phyloP scores from a whole-genome alignment of 2,888 invertebrate genomes.

The Lapara coniferarum region DNA sequence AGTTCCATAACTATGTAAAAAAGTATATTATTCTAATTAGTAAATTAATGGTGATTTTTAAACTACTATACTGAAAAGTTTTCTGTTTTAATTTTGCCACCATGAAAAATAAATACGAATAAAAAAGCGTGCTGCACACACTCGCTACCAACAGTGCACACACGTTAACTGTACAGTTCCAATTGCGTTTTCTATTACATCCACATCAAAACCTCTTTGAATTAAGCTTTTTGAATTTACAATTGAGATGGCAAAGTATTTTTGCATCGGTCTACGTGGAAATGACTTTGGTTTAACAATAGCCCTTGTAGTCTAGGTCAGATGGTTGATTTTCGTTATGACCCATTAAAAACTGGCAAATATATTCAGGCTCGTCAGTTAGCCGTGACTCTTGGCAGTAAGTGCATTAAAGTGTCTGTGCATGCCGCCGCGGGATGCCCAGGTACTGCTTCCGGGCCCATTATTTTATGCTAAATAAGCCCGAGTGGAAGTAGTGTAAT shows the following conservation, averaged over 20 bases:
- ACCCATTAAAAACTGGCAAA: conserved; percentile 47
- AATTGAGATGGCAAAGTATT: conserved; percentile 1
- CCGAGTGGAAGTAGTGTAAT: conserved; percentile 57
- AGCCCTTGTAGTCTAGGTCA: not conserved
- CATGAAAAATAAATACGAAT: conserved; percentile 4
- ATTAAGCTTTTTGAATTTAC: conserved; percentile 3
- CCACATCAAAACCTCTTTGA: conserved; percentile 11
- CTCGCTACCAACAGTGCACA: not conserved
- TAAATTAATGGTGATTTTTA: not conserved
- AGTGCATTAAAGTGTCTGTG: conserved; percentile 68
- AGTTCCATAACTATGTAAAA: no score
- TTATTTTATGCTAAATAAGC: conserved; percentile 75
- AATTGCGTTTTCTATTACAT: conserved; percentile 2
- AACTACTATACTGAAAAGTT: not conserved
- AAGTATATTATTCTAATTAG: not conserved
- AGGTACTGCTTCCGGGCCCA: conserved; percentile 56
- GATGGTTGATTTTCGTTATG: conserved; percentile 14
- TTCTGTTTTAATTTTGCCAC: not conserved
- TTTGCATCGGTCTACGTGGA: not conserved
- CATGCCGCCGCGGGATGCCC: conserved; percentile 44
- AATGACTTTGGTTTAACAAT: not conserved
- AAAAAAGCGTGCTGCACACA: not conserved
- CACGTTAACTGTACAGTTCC: not conserved
- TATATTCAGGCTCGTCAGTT: conserved; percentile 55
- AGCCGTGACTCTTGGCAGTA: conserved; percentile 53